Base-by-base conservation (phyloP, 2,888 invertebrate species). In the Lasiommata megera region DNA sequence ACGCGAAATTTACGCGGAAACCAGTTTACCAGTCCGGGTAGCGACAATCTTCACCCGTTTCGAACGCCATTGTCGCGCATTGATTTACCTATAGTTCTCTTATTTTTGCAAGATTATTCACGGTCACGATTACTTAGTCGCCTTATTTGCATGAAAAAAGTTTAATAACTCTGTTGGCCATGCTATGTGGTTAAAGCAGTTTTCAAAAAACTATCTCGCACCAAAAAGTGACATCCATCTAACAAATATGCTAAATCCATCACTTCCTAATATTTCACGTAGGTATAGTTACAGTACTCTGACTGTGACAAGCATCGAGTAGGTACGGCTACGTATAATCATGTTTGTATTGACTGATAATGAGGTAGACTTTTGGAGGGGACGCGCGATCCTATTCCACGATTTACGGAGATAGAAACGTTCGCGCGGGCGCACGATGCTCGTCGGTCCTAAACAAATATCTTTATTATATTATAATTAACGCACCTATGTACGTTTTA, bases 1-100 rank as follows among this genome's bases (percentile, higher is more conserved):
- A 85, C 82, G 88, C 88, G 78, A 88, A 88, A 83, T 88, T 90
- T 81, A 85, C 80, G 82, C 79, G 82, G 80, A 86, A 89, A 90
- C 88, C 88, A 80, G 89, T 71, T 71, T 67, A 58, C 54, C 52
- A 55, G 59, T 59, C 59, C 18, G 56, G 37, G 50, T 56, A 60
- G 56, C 56, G 65, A 62, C 66, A 64, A 79, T 79, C 74, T 74
- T 74, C 73, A 67, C 71, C 69, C 70, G 69, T 67, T 77, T 74
- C 73, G 72, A 73, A 73, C 72, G 72, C 70, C 69, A 73, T 70
- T 72, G 74, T 40, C 41, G 54, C 36, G 44, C 41, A 14, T 28
- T 12, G 37, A 46, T 57, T 43, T 56, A 37, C 18, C 40, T 50
- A 41, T 31, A 50, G 31, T 57, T 54, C 34, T 18, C 38, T 54